phyloP scores from a whole-genome alignment of 1,140 invertebrate species.

The Babylonia areolata region DNA sequence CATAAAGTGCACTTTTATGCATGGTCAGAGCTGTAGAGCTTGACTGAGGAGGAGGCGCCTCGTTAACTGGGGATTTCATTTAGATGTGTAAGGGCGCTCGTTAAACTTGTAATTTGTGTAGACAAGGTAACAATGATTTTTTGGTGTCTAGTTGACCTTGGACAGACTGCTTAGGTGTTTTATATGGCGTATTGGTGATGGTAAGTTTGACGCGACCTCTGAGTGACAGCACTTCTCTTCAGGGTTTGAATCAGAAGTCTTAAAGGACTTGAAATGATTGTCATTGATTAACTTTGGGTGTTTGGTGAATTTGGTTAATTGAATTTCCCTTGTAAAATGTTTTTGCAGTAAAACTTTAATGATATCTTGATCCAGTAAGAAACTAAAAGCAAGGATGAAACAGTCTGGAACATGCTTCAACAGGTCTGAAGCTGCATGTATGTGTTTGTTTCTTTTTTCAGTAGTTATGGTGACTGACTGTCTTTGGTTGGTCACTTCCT shows the following conservation, averaged over 20 bases:
- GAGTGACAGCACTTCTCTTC: not conserved
- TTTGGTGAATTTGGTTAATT: no score
- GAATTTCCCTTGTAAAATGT: no score
- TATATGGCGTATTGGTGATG: constrained; percentile 9
- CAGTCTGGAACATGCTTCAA: no score
- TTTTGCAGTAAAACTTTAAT: no score
- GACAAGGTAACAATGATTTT: not conserved
- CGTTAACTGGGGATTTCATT: not conserved
- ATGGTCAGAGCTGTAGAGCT: constrained; percentile 20
- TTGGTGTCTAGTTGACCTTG: not conserved
- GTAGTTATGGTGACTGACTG: no score
- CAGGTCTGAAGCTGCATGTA: no score
- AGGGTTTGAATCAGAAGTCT: not conserved
- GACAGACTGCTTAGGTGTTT: not conserved
- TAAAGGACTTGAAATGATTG: no score
- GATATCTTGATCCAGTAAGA: no score
- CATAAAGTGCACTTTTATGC: constrained; percentile 28
- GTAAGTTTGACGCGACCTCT: not conserved
- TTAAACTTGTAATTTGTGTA: not conserved
- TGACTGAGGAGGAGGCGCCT: constrained; percentile 5
- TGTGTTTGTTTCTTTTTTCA: no score
- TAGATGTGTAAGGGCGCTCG: not conserved
- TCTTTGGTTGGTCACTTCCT: no score
- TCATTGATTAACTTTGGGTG: no score
- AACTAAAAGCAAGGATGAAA: no score